Evolutionary conservation across 2,113 vertebrate genomes (phyloP).

Genomic region (Neodon shergylaensis): DNA sequence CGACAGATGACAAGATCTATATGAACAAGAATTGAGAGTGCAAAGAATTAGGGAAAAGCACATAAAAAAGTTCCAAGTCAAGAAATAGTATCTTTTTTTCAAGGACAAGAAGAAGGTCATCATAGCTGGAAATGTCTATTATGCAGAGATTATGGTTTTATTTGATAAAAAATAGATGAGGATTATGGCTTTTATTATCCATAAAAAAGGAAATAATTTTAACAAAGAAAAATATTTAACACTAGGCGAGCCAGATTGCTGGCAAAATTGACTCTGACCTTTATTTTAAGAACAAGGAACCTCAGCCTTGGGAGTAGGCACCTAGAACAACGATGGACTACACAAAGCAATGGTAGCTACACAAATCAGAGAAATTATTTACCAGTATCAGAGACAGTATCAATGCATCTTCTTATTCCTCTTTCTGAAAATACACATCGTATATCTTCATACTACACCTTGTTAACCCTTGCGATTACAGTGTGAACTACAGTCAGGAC

Average conservation of each 20-base stretch:
- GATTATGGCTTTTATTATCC: not conserved
- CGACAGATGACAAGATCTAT: not conserved
- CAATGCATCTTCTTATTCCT: not conserved
- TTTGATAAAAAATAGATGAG: not conserved
- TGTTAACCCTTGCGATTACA: not conserved
- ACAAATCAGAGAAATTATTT: not conserved
- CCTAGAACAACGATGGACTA: not conserved
- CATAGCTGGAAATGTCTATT: not conserved
- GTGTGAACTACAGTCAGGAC: not conserved
- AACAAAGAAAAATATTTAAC: not conserved
- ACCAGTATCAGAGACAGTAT: not conserved
- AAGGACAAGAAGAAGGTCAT: not conserved
- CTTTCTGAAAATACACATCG: conserved; percentile 6
- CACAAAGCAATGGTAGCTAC: too few species aligned
- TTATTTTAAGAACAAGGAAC: too few species aligned
- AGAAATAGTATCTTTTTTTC: not conserved
- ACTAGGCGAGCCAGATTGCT: not conserved
- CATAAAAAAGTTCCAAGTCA: not conserved
- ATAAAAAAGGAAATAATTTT: not conserved
- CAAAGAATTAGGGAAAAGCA: not conserved
- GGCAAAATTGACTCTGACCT: not conserved
- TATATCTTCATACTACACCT: too few species aligned
- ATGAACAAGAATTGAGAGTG: not conserved
- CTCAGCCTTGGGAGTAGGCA: not conserved
- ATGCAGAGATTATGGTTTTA: not conserved